These are phyloP conservation scores for Ichneumoninae sp. DNA, from an alignment of 2,888 invertebrate species.

Conservation along the genomic window DNA sequence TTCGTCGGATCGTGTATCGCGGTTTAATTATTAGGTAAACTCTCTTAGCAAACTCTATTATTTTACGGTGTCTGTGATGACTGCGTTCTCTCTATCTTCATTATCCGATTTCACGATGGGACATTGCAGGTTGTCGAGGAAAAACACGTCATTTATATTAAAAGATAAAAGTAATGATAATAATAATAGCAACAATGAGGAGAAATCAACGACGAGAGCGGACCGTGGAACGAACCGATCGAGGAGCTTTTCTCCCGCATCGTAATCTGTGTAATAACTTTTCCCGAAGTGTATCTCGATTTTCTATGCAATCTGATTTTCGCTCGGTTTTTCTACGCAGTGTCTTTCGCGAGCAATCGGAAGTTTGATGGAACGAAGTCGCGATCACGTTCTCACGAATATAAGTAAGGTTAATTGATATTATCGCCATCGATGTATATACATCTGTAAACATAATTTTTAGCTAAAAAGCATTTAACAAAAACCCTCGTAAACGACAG, in stretches of 20 bases:
- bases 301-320: slow-evolving; percentile 71
- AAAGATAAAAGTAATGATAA: slow-evolving; percentile 24
- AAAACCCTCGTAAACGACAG: slow-evolving; percentile 20
- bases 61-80: slow-evolving; percentile 68
- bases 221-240: slow-evolving; percentile 62
- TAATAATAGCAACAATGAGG: slow-evolving; percentile 8
- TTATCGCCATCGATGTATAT: slow-evolving; percentile 67
- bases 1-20: slow-evolving; percentile 45
- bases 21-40: slow-evolving; percentile 24
- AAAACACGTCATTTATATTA: slow-evolving; percentile 36
- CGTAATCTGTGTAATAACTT: slow-evolving; percentile 23
- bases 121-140: slow-evolving; percentile 53
- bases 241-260: slow-evolving; percentile 69
- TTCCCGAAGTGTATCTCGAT: slow-evolving; percentile 69
- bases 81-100: slow-evolving; percentile 65
- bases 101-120: slow-evolving; percentile 61
- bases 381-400: slow-evolving; percentile 62
- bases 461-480: slow-evolving; percentile 41
- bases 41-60: slow-evolving; percentile 20
- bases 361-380: slow-evolving; percentile 41
- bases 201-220: slow-evolving; percentile 60
- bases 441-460: slow-evolving; percentile 66
- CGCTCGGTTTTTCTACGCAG: slow-evolving; percentile 9
- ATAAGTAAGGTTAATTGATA: slow-evolving; percentile 63
- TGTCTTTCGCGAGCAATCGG: slow-evolving; percentile 22